Evolutionary conservation across 2,113 vertebrate species (phyloP), one percentile per base, ranked within the genome.

Genomic region (Chrysochloris asiatica): DNA sequence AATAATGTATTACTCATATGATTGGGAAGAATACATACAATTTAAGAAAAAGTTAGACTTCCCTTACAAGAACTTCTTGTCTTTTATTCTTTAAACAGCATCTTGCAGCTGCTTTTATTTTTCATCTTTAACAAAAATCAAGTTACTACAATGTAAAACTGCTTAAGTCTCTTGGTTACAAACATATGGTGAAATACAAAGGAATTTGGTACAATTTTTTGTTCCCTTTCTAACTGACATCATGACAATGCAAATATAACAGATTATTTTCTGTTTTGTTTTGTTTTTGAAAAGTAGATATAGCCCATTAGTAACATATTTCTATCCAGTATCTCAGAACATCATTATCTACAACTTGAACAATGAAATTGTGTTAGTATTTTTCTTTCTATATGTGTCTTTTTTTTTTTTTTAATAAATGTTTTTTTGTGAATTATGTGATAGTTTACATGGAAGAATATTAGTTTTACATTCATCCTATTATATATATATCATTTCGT

Each of bases 211-310:
- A 8, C 38, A 78, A 13, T 59, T 88, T 73, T 45, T 72, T 90
- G 21, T 76, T 69, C 13, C 56, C 93, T 79, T 63, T 33, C 11
- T n/a, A 56, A 8, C 50, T 72, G 22, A n/a, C 77, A 81, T 76
- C 65, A 77, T 83, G 71, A 93, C 43, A 54, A n/a, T 78, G 59
- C 61, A 54, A n/a, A n/a, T 82, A 73, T 52, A 14, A 2, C 71
- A n/a, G 85, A 26, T 48, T 84, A 73, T 85, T 95, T 94, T 89
- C 88, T 94, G 82, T 84, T 91, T 47, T n/a, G n/a, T n/a, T n/a
- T n/a, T n/a, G n/a, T n/a, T 91, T 36, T 38, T 82, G 82, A 69
- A 89, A 88, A 75, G 22, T 69, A 69, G 73, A 50, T 78, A 81
- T n/a, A 90, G 45, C 41, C 22, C 83, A n/a, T 84, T 69, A 78